Evolutionary conservation across 2,113 vertebrate genomes (phyloP), one percentile per base, ranked within the genome.

Genomic region (Penelope pileata): DNA sequence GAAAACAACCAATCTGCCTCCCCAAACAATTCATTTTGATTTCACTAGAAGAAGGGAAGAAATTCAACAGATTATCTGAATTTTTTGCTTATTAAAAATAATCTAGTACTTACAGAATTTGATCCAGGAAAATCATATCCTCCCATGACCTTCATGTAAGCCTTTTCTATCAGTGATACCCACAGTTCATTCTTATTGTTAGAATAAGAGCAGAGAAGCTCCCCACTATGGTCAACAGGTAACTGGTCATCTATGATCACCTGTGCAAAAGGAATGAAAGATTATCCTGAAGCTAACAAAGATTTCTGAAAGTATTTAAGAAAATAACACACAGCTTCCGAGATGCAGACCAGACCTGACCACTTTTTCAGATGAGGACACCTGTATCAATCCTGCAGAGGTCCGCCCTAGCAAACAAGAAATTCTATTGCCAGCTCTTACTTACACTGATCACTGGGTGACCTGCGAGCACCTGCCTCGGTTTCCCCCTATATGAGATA

Each of bases 111-210:
- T 95, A 99, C 99, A 56, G 99, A 99, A 97, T 99, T 99, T 59
- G 99, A 99, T 80, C 99, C 99, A 32, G 99, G 99, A 96, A 99
- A 99, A 97, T 99, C 99, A 85, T 99, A 99, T 83, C 99, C 99
- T 83, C 99, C 99, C 99, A 99, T 99, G 91, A 99, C 99, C 92
- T 99, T 99, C 99, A 99, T 99, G 97, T 99, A 99, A n/a, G 99
- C 99, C 86, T 99, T 99, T 96, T 99, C 99, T 91, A 99, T 99
- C 73, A 99, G 98, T 0, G 99, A 99, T 18, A 99, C 99, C 99
- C 99, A 99, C 45, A 99, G 95, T 96, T 99, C 99, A 89, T 99
- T 99, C 96, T 98, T 98, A 93, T 99, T 99, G 97, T 99, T 99
- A 82, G 99, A 99, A 47, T 99, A 99, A 58, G 99, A 99, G 88